Evolutionary conservation across 2,888 invertebrate species (phyloP), one percentile per base, ranked within the genome.

Genomic region (Lycia hirtaria): DNA sequence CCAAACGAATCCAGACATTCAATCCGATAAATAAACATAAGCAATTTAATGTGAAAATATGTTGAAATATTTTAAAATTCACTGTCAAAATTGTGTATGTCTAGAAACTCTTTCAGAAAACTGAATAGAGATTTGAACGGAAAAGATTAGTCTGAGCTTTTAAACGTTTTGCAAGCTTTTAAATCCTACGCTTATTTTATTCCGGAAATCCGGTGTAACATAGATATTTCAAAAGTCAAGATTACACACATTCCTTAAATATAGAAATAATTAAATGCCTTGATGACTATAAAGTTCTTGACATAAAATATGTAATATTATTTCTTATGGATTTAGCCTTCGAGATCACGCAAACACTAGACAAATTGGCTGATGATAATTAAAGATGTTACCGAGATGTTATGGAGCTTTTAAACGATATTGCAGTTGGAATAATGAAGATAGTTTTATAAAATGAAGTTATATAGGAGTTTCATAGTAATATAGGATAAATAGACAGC

Each of bases 61-160:
- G 57, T 51, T 57, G 35, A 41, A 33, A 51, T 41, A 51, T 51
- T 45, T 56, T 37, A 40, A 56, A 50, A 56, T 24, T 5, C 26
- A 22, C 44, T 45, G 50, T 51, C 44, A 20, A 40, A 35, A 20
- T 10, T 47, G 51, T 56, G 41, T 51, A 17, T 7, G 24, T 17
- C 33, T 38, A n/a, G 33, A 33, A 51, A 56, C 40, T 38, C 22
- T 41, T 48, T 40, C 17, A 15, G 49, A 37, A 35, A 26, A 26
- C n/a, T 43, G 43, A 32, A 41, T 37, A 37, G 12, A 37, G 12
- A 17, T 48, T 19, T n/a, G n/a, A 43, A 45, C 17, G 20, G 20
- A 38, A 49, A 30, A 22, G 24, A 48, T 28, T 26, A 35, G 20
- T 28, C 9, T 49, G 22, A 45, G 20, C 44, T 44, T 44, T 20